These are phyloP conservation scores for Zonotrichia albicollis DNA, from an alignment of 2,797 vertebrate species.

Conservation along the genomic window DNA sequence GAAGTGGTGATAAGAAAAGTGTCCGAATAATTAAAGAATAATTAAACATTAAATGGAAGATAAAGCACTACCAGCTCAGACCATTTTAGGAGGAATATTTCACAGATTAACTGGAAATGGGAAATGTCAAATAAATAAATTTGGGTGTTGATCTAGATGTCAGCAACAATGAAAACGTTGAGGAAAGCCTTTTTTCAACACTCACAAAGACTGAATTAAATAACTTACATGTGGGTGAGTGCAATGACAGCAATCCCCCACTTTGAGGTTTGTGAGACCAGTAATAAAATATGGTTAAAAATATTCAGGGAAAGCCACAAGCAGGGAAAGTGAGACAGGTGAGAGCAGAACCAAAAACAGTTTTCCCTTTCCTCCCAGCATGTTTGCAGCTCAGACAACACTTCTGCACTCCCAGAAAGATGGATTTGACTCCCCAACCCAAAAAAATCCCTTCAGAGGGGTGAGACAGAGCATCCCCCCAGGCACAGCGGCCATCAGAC, in stretches of 20 bases:
- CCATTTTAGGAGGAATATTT: neutral
- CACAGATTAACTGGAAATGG: neutral
- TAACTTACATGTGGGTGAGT: neutral
- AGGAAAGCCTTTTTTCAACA: neutral
- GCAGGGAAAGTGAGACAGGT: neutral
- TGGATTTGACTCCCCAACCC: neutral
- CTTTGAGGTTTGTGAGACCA: neutral
- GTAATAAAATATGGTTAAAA: neutral
- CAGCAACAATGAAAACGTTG: neutral
- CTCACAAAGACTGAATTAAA: neutral
- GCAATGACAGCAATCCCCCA: neutral
- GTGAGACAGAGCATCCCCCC: neutral
- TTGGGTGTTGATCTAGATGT: neutral
- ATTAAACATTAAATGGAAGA: neutral
- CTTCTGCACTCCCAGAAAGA: neutral
- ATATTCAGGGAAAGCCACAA: neutral
- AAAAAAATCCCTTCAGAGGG: neutral
- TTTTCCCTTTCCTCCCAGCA: neutral
- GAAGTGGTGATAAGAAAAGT: neutral
- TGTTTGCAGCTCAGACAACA: neutral
- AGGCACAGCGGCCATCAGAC: neutral
- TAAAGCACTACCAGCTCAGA: neutral
- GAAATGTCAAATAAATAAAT: neutral
- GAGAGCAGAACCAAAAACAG: neutral
- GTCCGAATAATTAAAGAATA: neutral